These are phyloP conservation scores for Drosophila ustulata DNA, from an alignment of 2,888 invertebrate species.

Conservation along the genomic window DNA sequence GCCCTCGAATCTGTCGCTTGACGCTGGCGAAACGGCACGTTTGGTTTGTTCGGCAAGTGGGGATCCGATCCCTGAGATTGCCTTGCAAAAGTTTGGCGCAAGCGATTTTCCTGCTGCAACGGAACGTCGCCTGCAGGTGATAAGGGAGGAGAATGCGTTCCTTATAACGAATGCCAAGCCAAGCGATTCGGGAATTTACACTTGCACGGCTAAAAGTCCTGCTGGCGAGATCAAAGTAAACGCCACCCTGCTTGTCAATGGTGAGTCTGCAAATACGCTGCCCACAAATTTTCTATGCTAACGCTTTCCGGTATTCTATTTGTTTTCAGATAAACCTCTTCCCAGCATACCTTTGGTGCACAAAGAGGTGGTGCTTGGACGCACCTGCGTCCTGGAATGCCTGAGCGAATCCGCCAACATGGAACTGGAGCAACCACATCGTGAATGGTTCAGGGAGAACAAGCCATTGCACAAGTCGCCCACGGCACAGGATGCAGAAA, in stretches of 20 bases:
- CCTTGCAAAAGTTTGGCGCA: conserved; percentile 96
- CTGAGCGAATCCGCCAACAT: conserved; percentile 87
- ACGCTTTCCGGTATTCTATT: not conserved
- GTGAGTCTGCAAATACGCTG: conserved; percentile 52
- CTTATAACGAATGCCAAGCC: conserved; percentile 96
- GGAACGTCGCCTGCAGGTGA: conserved; percentile 96
- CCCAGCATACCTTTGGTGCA: conserved; percentile 89
- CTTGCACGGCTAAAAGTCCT: conserved; percentile 95
- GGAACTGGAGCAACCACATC: conserved; percentile 86
- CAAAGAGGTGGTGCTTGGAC: conserved; percentile 92
- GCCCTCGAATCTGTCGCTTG: conserved; percentile 93
- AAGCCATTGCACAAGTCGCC: conserved; percentile 86
- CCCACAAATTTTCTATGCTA: not conserved
- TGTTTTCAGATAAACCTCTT: conserved; percentile 90
- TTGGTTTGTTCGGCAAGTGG: conserved; percentile 96
- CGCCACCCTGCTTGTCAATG: conserved; percentile 91
- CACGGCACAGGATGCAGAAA: conserved; percentile 85
- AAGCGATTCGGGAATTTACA: conserved; percentile 95
- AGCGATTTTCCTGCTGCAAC: conserved; percentile 97
- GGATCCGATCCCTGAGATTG: conserved; percentile 94
- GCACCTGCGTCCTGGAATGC: conserved; percentile 94
- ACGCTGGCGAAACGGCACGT: conserved; percentile 93
- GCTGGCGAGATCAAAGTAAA: conserved; percentile 95
- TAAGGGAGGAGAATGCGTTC: conserved; percentile 95
- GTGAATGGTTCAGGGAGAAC: conserved; percentile 93